These are phyloP conservation scores for Regulus satrapa DNA, from an alignment of 2,113 vertebrate species.

Conservation along the genomic window DNA sequence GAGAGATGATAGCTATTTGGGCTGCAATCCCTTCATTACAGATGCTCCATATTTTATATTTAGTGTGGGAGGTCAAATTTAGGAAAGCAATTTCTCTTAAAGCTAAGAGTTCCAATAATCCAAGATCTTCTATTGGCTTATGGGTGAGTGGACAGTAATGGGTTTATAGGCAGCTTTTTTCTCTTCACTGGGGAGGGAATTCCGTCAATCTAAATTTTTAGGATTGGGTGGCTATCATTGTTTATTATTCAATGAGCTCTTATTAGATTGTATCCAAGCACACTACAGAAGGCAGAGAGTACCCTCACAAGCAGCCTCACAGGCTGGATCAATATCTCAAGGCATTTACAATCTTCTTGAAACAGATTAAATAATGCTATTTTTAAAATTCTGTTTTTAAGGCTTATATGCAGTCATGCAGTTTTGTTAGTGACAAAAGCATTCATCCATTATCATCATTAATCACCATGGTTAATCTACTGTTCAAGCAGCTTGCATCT, in stretches of 20 bases:
- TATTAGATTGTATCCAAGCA: slow-evolving; percentile 77
- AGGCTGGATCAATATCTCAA: slow-evolving; percentile 72
- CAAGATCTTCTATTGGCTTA: slow-evolving; percentile 71
- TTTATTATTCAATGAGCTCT: slow-evolving; percentile 78
- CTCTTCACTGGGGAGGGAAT: slow-evolving; percentile 64
- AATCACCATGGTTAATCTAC: background rate
- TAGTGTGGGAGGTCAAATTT: slow-evolving; percentile 86
- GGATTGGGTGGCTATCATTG: slow-evolving; percentile 67
- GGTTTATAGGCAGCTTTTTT: slow-evolving; percentile 71
- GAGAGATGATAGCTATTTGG: slow-evolving; percentile 78
- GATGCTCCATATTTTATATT: slow-evolving; percentile 91
- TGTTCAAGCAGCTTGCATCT: slow-evolving; percentile 3
- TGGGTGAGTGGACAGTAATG: slow-evolving; percentile 73
- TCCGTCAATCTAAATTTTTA: slow-evolving; percentile 75
- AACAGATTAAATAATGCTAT: slow-evolving; percentile 67
- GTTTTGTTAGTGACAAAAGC: slow-evolving; percentile 25
- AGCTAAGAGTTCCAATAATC: slow-evolving; percentile 78
- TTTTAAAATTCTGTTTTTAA: slow-evolving; percentile 62
- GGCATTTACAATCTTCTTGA: slow-evolving; percentile 71
- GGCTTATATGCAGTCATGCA: background rate
- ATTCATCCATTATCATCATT: slow-evolving; percentile 18
- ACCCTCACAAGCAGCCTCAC: slow-evolving; percentile 58
- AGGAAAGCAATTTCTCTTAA: slow-evolving; percentile 85
- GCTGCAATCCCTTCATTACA: slow-evolving; percentile 83
- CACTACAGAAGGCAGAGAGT: slow-evolving; percentile 56